phyloP scores from a whole-genome alignment of 2,113 vertebrate species.

The Strix uralensis region DNA sequence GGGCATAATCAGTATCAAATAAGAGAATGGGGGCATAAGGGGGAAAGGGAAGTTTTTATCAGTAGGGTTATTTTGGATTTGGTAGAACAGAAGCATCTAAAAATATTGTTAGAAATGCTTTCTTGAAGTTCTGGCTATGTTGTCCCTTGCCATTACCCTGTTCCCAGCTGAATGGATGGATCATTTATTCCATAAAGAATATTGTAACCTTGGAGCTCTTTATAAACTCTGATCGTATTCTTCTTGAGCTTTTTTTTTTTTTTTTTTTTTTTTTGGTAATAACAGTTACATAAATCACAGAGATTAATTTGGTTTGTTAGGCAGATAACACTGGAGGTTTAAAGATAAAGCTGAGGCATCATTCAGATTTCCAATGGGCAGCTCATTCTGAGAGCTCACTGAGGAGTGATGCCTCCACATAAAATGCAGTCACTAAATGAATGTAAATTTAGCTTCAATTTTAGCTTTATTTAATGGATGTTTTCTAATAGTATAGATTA shows the following conservation, averaged over 20 bases:
- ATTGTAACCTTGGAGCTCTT: neutral
- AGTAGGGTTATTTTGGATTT: neutral
- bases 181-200: neutral
- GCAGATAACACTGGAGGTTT: neutral
- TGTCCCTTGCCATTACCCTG: neutral
- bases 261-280: neutral
- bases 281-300: neutral
- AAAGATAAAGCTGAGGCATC: neutral
- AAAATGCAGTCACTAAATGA: neutral
- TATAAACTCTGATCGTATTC: neutral
- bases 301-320: neutral
- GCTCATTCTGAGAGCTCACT: neutral
- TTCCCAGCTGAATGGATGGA: neutral
- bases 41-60: neutral
- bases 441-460: conserved; percentile 16
- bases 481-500: neutral
- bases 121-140: neutral
- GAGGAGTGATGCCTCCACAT: neutral
- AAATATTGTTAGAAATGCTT: neutral
- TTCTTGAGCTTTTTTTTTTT: neutral
- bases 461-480: neutral
- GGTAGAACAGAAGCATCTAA: neutral
- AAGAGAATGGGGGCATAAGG: neutral
- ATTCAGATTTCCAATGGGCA: neutral
- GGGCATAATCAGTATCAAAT: neutral